Evolutionary conservation across 2,113 vertebrate species (phyloP).

Genomic region (Tenebrosternarchus preto): DNA sequence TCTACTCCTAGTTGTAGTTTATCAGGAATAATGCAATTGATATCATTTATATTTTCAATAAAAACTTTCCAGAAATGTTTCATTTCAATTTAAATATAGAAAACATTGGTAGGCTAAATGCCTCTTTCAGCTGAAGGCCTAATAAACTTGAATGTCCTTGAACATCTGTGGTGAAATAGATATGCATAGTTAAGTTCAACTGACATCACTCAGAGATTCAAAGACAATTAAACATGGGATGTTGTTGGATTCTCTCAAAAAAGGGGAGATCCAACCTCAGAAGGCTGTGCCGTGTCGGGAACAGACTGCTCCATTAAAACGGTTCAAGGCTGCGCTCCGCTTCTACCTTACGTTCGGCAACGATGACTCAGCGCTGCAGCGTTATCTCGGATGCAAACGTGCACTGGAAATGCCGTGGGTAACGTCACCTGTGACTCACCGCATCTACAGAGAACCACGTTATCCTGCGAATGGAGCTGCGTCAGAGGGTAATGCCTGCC

Average conservation of each 20-base stretch:
- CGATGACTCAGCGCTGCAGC: constrained; percentile 17
- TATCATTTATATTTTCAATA: neutral
- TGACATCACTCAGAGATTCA: neutral
- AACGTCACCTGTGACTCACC: constrained; percentile 1
- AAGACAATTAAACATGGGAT: no score
- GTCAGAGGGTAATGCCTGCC: constrained; percentile 2
- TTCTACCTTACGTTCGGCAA: no score
- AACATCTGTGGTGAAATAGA: neutral
- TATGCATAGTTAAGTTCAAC: constrained; percentile 4
- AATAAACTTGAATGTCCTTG: neutral
- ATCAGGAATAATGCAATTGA: no score
- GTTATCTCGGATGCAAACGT: neutral
- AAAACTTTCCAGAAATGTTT: neutral
- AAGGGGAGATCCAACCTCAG: no score
- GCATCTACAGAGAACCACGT: neutral
- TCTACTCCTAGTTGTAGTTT: no score
- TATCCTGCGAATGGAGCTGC: neutral
- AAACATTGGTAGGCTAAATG: neutral
- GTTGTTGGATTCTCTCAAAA: no score
- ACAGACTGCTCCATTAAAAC: neutral
- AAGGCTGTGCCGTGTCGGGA: neutral
- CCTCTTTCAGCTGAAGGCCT: neutral
- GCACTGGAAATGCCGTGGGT: neutral
- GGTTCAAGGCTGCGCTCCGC: no score
- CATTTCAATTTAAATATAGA: neutral